Base-by-base conservation (phyloP, 2,888 invertebrate species). In the Stegana nigrithorax region DNA sequence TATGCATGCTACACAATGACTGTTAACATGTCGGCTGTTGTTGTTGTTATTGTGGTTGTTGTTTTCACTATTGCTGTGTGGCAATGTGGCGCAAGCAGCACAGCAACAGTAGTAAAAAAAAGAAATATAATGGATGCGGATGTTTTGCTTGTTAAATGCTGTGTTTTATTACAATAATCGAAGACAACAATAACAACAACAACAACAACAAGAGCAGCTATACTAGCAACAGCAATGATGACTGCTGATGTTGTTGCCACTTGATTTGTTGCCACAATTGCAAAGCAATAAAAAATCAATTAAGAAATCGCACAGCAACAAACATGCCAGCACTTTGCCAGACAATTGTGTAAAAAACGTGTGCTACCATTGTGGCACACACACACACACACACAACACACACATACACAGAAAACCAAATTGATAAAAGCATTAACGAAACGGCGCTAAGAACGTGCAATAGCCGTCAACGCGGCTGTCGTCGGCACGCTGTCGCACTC, bases 241-340 rank as follows among this genome's bases (percentile, higher is more conserved):
- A 39, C 39, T 8, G 36, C 36, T n/a, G 39, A 29, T 51, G 29
- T 51, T 47, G 23, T 19, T 45, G 45, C 10, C 10, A 14, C 4
- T 10, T 3, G 4, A n/a, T 23, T 10, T 26, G 19, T 29, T 14
- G 29, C 29, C 2, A 29, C 51, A 51, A 51, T 51, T 51, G 51
- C 27, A 51, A 51, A 27, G 51, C 51, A 51, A 51, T 51, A 51
- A 51, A 51, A 51, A 51, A 51, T 51, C 51, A 51, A 51, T 51
- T 51, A 51, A 51, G 51, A 51, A 51, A 51, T 51, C 51, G 51
- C 19, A 51, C 51, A 51, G 51, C 51, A 51, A 29, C 44, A 44
- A 44, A 44, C 44, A 14, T 14, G 19, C n/a, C 7, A 17, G 8
- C 19, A 44, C 32, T 32, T 2, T 5, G 32, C 23, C 17, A 26